Base-by-base conservation (phyloP, 2,113 vertebrate genomes). In the Prolemur simus region DNA sequence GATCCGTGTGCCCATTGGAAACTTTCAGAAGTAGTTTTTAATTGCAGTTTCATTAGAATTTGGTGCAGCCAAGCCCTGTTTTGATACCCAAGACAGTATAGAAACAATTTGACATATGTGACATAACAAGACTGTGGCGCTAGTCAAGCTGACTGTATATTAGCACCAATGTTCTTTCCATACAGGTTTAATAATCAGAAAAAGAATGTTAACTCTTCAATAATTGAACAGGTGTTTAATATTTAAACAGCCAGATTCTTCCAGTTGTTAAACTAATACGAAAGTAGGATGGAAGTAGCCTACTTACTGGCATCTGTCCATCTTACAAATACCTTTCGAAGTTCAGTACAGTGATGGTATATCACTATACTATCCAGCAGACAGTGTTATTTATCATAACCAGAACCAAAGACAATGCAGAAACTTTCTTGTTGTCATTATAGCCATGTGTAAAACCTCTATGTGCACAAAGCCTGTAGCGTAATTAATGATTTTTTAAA, bases 221-320 rank as follows among this genome's bases (percentile, higher is more conserved):
- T 97, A 97, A 98, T 96, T 96, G 81, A 98, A 88, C 54, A 23
- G 4, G 18, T 34, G 10, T 89, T 98, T 87, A 98, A 98, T 97
- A 97, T 97, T 97, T 96, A 97, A 96, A 69, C 49, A 91, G 42
- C 45, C 54, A 96, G 89, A 91, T 86, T 77, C 94, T 83, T 89
- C 81, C 81, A 93, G 64, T 89, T 81, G 84, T 84, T 95, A 97
- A 97, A 64, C 89, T 95, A 86, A 91, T 96, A 95, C 64, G 92
- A 89, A 94, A 96, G 84, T 13, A 76, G 45, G 81, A 81, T 77
- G 56, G 74, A 95, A 92, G 88, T 83, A 39, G 68, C 80, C 76
- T 91, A 73, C 63, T 56, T 82, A 47, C 77, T 84, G 90, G 90
- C 82, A 37, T 92, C 81, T 90, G 54, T 94, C 73, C 47, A 54